Percentiles rank a stretch among this genome's conserved stretches.
Conservation (phyloP, 2,113 vertebrate genomes). For the Mystacornis crossleyi region DNA sequence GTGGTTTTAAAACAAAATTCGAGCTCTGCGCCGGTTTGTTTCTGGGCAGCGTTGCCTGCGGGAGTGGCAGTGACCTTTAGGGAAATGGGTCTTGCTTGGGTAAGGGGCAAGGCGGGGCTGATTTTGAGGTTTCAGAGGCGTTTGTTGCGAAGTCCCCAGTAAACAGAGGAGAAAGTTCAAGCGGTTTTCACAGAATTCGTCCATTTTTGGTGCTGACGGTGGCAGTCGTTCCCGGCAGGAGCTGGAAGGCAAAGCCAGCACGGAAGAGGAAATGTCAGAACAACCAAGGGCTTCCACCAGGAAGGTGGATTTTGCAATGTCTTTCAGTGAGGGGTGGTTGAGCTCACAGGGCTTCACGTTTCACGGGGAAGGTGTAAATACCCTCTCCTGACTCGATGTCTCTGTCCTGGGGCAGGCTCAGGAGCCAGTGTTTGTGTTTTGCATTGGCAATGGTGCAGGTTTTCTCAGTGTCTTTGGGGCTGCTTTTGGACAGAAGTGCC, state of each 20-base stretch:
- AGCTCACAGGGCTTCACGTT: fast-evolving
- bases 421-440: fast-evolving
- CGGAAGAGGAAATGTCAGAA: neutral
- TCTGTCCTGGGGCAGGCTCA: neutral
- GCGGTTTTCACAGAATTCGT: neutral
- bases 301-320: neutral
- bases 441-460: neutral
- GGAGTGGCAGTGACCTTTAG: neutral
- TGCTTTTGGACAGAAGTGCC: neutral
- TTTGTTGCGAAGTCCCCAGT: neutral
- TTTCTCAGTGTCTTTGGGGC: neutral
- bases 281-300: neutral
- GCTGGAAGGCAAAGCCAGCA: neutral
- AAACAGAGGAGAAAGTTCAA: neutral
- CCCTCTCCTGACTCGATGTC: fast-evolving
- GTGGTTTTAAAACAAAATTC: neutral
- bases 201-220: fast-evolving
- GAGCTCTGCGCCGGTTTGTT: fast-evolving
- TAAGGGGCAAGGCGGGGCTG: neutral
- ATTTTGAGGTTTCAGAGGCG: fast-evolving
- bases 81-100: neutral
- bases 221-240: fast-evolving
- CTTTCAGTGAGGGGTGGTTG: neutral
- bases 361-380: fast-evolving
- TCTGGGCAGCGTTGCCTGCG: neutral